Evolutionary conservation across 2,113 vertebrate species (phyloP).

Genomic region (Mustelus asterias): DNA sequence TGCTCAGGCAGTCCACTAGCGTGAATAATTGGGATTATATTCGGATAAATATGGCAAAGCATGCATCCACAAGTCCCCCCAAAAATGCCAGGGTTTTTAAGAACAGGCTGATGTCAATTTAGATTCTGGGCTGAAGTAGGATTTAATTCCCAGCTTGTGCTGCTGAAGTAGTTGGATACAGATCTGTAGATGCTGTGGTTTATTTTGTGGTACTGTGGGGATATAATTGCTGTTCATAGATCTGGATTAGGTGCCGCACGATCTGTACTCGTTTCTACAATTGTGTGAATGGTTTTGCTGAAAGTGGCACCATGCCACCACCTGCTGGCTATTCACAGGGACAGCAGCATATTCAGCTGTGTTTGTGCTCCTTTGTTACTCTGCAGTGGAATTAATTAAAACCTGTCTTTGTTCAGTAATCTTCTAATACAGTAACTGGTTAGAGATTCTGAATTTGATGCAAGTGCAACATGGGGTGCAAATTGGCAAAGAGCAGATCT

Average conservation of each 20-base stretch:
- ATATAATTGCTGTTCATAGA: background rate
- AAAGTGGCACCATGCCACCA: constrained; percentile 16
- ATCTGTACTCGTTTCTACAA: background rate
- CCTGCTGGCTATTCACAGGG: background rate
- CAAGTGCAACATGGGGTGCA: background rate
- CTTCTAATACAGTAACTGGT: constrained; percentile 12
- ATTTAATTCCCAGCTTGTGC: background rate
- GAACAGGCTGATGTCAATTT: background rate
- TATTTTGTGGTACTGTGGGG: background rate
- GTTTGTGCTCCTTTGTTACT: constrained; percentile 17
- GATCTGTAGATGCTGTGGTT: background rate
- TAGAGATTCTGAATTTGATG: background rate
- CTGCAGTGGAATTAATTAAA: constrained; percentile 34
- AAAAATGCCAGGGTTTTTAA: background rate
- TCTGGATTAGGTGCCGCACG: background rate
- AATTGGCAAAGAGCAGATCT: background rate
- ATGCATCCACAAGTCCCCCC: no score
- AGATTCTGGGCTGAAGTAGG: background rate
- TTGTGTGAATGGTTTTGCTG: background rate
- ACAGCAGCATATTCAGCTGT: constrained; percentile 10
- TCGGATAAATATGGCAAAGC: background rate
- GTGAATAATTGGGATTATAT: background rate
- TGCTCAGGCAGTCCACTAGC: no score
- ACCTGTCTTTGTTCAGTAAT: constrained; percentile 26
- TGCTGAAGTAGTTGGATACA: background rate